Base-by-base conservation (phyloP, 2,113 vertebrate species). In the Oreochromis tanganicae region DNA sequence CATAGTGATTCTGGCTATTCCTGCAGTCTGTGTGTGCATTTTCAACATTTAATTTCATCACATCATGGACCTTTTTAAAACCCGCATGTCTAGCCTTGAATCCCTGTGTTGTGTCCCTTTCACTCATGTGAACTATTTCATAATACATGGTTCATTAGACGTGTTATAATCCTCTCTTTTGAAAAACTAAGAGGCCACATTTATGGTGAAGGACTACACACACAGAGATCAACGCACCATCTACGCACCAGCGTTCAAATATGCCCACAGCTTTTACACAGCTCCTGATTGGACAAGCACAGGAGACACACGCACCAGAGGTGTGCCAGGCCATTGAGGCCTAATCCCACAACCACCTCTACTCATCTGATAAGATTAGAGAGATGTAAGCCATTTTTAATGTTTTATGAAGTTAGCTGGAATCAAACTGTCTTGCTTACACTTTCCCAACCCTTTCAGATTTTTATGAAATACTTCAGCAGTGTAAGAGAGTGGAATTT, bases 341-440 rank as follows among this genome's bases (percentile, higher is more conserved):
- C 85, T 52, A 90, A 90, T 81, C 91, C 92, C 91, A 92, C 57
- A 94, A 94, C 82, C 89, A 89, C 81, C 82, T 88, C 82, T 86
- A 90, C 38, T 24, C 85, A 92, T 94, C 91, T 94, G 93, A 93
- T 46, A 86, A 84, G 83, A 88, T 90, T 84, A 86, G 91, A 94
- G 86, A 93, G 68, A 63, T 89, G 93, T 88, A 93, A 94, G 93
- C 88, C 24, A 48, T 55, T 78, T 87, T 87, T 80, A 11, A 32
- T 55, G 55, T n/a, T n/a, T 85, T 68, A 46, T 68, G 17, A 52
- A 9, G 12, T 84, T 73, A 66, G 36, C 61, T 38, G 19, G 29
- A 66, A 21, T 55, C 19, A 73, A 56, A 38, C 9, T 61, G 46
- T 83, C 9, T 89, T 43, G 90, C 90, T 94, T 93, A 88, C 92